Evolutionary conservation across 2,888 invertebrate genomes (phyloP), one percentile per base, ranked within the genome.

Genomic region (Atrina japonica): DNA sequence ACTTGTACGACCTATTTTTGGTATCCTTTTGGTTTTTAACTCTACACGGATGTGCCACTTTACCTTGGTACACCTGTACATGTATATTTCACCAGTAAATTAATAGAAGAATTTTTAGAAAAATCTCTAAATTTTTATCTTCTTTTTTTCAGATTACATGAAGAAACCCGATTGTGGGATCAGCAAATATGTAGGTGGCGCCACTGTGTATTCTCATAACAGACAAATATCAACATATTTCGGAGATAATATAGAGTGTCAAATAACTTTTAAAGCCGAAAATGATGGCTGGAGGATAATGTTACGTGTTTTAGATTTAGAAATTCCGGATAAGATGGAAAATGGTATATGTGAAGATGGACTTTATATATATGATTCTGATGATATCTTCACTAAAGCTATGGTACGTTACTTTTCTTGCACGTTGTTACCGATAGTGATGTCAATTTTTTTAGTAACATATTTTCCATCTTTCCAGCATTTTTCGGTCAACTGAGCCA

Each of bases 141-240:
- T n/a, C n/a, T n/a, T n/a, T n/a, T 59, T 84, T 81, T 63, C 86
- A 88, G 88, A 84, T 82, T 87, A 87, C 76, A 88, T 88, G 88
- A 80, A 84, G 40, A 84, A 85, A 7, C 65, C 68, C 5, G 86
- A 86, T 72, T 86, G 88, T 75, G 84, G 82, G 7, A 78, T 82
- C 25, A 77, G 70, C 30, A 82, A 86, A 59, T 60, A 80, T 43
- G 68, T 89, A 52, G 87, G 87, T 16, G 87, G 88, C 14, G 88
- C 89, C 16, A 81, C 84, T 6, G 88, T 89, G 25, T 88, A 84
- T 76, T 88, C 88, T 2, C 88, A 89, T 67, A 66, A 73, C 53
- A 71, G 77, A 50, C 77, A 80, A 29, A 73, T 72, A 7, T 73
- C 76, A 1, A 69, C 65, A 56, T 75, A 75, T 60, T 88, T 86